Percentiles rank a stretch among this genome's conserved stretches.
Evolutionary conservation across 2,113 vertebrate species (phyloP).

Genomic region (Oceanites oceanicus): DNA sequence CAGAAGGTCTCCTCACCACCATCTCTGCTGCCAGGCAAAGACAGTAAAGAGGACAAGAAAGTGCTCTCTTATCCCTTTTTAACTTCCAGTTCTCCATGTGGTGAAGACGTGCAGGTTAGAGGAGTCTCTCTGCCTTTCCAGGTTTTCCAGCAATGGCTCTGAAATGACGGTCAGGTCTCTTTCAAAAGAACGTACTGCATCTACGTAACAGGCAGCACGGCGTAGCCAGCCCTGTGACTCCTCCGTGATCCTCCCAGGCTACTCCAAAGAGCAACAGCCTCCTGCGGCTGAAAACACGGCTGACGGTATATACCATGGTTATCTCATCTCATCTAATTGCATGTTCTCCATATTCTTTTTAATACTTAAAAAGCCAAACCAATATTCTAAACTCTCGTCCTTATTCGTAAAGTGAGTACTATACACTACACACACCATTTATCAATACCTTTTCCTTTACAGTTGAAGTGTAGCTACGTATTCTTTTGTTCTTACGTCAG

Average conservation of each 20-base stretch:
- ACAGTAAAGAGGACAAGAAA: neutral
- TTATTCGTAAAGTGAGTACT: neutral
- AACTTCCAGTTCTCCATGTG: neutral
- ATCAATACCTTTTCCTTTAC: neutral
- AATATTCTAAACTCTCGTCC: neutral
- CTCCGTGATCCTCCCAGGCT: neutral
- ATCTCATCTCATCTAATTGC: neutral
- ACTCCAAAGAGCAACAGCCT: neutral
- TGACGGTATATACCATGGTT: fast-evolving
- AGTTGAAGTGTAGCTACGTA: neutral
- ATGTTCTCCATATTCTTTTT: neutral
- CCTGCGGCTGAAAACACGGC: neutral
- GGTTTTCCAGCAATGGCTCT: neutral
- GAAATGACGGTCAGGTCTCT: neutral
- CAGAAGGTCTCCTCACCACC: neutral
- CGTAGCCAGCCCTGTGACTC: neutral
- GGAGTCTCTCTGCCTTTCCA: neutral
- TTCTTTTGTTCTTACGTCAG: neutral
- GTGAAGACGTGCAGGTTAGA: neutral
- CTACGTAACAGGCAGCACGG: fast-evolving
- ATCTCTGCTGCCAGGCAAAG: neutral
- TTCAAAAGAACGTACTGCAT: neutral
- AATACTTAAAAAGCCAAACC: neutral
- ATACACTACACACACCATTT: no score
- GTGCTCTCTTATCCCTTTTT: neutral